Percentiles rank a stretch among this genome's conserved stretches.
phyloP scores from a whole-genome alignment of 1,140 invertebrate genomes.

The Macrocentrus cingulum region DNA sequence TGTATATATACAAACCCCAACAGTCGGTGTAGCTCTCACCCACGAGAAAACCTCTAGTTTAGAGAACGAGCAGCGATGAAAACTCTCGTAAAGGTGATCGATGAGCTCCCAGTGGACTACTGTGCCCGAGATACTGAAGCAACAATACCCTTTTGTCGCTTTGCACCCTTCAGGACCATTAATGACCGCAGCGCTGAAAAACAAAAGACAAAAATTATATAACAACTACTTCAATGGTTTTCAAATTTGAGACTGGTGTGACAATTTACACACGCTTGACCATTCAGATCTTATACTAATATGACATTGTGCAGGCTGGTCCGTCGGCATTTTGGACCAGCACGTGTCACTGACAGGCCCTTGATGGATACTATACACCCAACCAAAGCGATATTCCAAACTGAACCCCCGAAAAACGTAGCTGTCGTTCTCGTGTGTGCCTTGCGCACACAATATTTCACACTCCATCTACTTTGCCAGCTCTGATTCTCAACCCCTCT shows the following conservation, averaged over 20 bases:
- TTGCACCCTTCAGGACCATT: slow-evolving; percentile 4
- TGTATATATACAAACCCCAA: slow-evolving; percentile 1
- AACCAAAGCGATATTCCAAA: neutral
- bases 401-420: slow-evolving; percentile 23
- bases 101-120: slow-evolving; percentile 29
- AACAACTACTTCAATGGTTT: too few species aligned
- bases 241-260: too few species aligned
- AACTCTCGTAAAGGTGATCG: slow-evolving; percentile 38
- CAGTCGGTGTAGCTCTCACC: neutral
- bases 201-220: slow-evolving; percentile 6
- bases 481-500: neutral
- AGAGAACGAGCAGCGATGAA: slow-evolving; percentile 30
- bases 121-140: slow-evolving; percentile 20
- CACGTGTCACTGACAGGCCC: slow-evolving; percentile 37
- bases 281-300: slow-evolving; percentile 29
- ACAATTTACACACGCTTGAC: slow-evolving; percentile 4
- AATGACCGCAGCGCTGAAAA: slow-evolving; percentile 10
- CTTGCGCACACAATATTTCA: slow-evolving; percentile 37
- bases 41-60: slow-evolving; percentile 14
- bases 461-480: slow-evolving; percentile 38
- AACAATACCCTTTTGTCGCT: neutral
- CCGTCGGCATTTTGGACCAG: slow-evolving; percentile 22
- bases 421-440: slow-evolving; percentile 11
- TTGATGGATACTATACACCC: slow-evolving; percentile 36
- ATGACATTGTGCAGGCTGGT: slow-evolving; percentile 12